Evolutionary conservation across 2,888 invertebrate genomes (phyloP), one percentile per base, ranked within the genome.

Genomic region (Lutraria lutraria): DNA sequence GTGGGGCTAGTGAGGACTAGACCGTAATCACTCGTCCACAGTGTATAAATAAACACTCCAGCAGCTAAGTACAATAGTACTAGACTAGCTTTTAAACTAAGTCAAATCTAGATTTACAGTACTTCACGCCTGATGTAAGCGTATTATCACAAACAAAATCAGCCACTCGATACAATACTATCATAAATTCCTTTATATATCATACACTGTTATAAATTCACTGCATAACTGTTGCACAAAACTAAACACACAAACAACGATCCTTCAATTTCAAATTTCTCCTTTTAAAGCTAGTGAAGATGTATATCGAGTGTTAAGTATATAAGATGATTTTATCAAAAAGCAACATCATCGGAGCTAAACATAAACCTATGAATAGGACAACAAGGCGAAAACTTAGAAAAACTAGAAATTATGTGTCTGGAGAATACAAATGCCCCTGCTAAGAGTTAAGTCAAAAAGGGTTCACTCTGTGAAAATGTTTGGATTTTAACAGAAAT

Each of bases 91-190:
- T n/a, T n/a, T n/a, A n/a, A n/a, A n/a, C n/a, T 43, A 43, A 8
- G 43, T 8, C 43, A 4, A 8, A 43, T 43, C 43, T 4, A 43
- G 8, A 43, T 43, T 43, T 43, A 43, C 43, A 43, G 2, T 43
- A 8, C 25, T 68, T 68, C 63, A 68, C n/a, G 63, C n/a, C 63
- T 68, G 63, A 68, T 68, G 63, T 68, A 68, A 43, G 63, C n/a
- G 21, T 68, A 43, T 43, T 43, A 43, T 68, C 25, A 68, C 25
- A 2, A 25, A 68, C 63, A 25, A n/a, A 25, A 68, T 68, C 25
- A 25, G 63, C 25, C n/a, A 68, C 63, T 68, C 43, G 25, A 68
- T 68, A 25, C 63, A 68, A 60, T 60, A 4, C 60, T 2, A 60
- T 19, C 60, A 21, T 60, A 60, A 60, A 60, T 60, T 60, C 19